Percentiles rank a stretch among this genome's conserved stretches.
Evolutionary conservation across 2,888 invertebrate genomes (phyloP).

Genomic region (Polyommatus iphigenia): DNA sequence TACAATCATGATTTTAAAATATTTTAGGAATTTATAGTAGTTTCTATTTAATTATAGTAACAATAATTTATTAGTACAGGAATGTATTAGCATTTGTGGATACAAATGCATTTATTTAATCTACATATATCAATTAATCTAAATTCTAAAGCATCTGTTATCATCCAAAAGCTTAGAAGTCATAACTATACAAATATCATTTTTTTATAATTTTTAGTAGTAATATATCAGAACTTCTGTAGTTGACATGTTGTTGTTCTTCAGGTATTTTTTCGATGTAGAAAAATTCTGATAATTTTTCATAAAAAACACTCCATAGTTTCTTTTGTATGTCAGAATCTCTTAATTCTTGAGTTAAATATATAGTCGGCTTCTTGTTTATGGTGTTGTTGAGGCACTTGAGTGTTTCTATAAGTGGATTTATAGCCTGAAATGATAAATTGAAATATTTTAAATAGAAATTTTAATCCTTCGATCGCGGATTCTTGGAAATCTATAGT

Average conservation of each 20-base stretch:
- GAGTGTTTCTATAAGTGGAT: slow-evolving; percentile 82
- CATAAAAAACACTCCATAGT: slow-evolving; percentile 65
- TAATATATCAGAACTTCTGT: slow-evolving; percentile 82
- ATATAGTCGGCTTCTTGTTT: slow-evolving; percentile 74
- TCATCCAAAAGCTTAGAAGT: slow-evolving; percentile 39
- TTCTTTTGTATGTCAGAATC: slow-evolving; percentile 78
- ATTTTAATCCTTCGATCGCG: neutral
- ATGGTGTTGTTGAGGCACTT: slow-evolving; percentile 63
- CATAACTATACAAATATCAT: slow-evolving; percentile 49
- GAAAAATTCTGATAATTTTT: slow-evolving; percentile 58
- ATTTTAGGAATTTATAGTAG: neutral
- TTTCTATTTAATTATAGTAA: neutral
- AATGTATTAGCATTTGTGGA: slow-evolving; percentile 2
- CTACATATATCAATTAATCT: neutral
- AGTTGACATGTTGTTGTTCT: slow-evolving; percentile 81
- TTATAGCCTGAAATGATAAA: slow-evolving; percentile 72
- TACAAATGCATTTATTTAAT: neutral
- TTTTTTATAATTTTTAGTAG: slow-evolving; percentile 72
- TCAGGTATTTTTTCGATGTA: slow-evolving; percentile 74
- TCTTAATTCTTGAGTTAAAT: slow-evolving; percentile 85
- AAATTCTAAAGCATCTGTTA: neutral
- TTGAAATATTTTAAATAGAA: neutral
- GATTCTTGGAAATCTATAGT: too few species aligned
- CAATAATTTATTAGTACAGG: slow-evolving; percentile 1
- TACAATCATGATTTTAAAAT: neutral